Conservation (phyloP, 2,888 invertebrate genomes). For the Lordiphosa fenestrarum region DNA sequence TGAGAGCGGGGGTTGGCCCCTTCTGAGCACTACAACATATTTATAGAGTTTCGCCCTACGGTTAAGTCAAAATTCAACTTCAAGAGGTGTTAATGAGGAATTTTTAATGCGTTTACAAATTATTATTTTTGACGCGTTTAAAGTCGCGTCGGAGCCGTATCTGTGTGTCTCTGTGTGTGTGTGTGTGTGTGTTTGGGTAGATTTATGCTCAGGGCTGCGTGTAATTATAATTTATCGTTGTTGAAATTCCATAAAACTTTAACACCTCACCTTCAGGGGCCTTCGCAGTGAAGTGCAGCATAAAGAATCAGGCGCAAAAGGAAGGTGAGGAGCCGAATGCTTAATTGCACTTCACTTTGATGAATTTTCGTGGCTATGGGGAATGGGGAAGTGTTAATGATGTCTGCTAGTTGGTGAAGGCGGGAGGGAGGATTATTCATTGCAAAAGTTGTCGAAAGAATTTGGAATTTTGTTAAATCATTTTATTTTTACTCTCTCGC, state of each 20-base stretch:
- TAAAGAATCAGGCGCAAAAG: conserved; percentile 17
- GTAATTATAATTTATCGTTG: conserved; percentile 61
- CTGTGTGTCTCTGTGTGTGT: background rate
- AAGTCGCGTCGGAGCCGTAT: conserved; percentile 16
- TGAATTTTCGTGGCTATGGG: conserved; percentile 26
- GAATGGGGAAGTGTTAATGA: conserved; percentile 30
- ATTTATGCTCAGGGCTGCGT: conserved; percentile 50
- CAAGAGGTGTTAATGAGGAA: conserved; percentile 47
- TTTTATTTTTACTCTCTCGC: conserved; percentile 57
- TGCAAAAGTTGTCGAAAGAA: too few relatives aligned
- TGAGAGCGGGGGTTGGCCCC: too few relatives aligned
- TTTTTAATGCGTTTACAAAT: conserved; percentile 50
- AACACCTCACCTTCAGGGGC: conserved; percentile 49
- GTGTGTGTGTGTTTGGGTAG: conserved; percentile 32
- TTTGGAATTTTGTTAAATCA: conserved; percentile 40
- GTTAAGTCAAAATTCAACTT: conserved; percentile 14
- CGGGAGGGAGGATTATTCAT: too few relatives aligned
- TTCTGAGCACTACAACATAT: conserved; percentile 2
- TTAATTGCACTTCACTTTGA: conserved; percentile 54
- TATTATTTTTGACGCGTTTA: conserved; percentile 48
- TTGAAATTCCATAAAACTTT: conserved; percentile 60
- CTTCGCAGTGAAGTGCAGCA: conserved; percentile 33
- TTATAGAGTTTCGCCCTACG: conserved; percentile 4
- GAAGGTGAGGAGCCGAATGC: conserved; percentile 26
- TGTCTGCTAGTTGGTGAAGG: conserved; percentile 12